Evolutionary conservation across 2,113 vertebrate species (phyloP).

Genomic region (Dolichallabes microphthalmus): DNA sequence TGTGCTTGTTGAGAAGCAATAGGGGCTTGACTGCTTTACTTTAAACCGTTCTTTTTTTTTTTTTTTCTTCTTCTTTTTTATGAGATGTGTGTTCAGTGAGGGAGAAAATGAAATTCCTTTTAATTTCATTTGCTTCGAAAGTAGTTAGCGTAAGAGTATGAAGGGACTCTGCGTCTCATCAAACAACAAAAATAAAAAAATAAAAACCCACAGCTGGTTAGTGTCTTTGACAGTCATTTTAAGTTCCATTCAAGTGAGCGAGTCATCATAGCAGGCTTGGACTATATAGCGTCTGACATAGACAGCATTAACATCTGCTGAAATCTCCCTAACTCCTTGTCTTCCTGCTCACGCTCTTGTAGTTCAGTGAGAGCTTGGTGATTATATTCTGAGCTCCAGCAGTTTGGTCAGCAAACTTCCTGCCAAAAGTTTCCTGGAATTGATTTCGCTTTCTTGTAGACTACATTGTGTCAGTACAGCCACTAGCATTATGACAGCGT

Average conservation of each 20-base stretch:
- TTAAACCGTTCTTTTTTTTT: neutral
- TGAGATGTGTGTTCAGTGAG: conserved; percentile 16
- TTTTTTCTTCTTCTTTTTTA: neutral
- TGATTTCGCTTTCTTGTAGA: conserved; percentile 23
- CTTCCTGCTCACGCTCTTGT: neutral
- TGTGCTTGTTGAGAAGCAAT: neutral
- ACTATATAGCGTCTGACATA: neutral
- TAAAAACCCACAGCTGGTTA: neutral
- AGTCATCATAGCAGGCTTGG: neutral
- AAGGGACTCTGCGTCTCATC: neutral
- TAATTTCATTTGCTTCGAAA: conserved; percentile 12
- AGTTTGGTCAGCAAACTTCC: conserved; percentile 25
- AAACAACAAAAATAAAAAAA: neutral
- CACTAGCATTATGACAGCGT: conserved; percentile 29
- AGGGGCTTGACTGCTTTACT: neutral
- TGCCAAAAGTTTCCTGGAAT: neutral
- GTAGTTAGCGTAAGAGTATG: conserved; percentile 4
- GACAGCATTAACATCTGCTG: neutral
- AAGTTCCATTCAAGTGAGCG: neutral
- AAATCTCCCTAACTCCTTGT: neutral
- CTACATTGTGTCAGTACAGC: conserved; percentile 16
- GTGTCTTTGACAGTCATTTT: conserved; percentile 16
- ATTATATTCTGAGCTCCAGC: conserved; percentile 20
- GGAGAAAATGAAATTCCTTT: conserved; percentile 25
- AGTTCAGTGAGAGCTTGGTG: conserved; percentile 12